Evolutionary conservation across 2,113 vertebrate genomes (phyloP), one percentile per base, ranked within the genome.

Genomic region (Clinocottus analis): DNA sequence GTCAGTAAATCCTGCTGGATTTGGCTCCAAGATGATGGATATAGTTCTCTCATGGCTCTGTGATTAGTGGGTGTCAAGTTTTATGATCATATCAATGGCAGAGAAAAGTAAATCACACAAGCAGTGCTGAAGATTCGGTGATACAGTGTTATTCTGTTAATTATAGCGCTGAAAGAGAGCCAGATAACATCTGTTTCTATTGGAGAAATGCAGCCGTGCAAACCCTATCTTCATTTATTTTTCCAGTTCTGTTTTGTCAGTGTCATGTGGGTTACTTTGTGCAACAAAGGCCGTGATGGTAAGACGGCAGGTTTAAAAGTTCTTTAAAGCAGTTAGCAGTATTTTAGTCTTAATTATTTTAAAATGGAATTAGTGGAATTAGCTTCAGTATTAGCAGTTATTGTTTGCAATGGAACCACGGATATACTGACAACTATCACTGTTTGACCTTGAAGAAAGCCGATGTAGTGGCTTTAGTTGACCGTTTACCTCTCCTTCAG

Each of bases 101-200:
- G 27, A 60, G 53, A 31, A 43, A 61, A 61, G 56, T 43, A 41
- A 35, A 58, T 37, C 11, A 65, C 25, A 25, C 33, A 58, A 67
- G 62, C 29, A 25, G 62, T 21, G 43, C 62, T 55, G 63, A 67
- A 33, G 23, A 33, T 68, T 16, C 23, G 49, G 51, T 65, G 59
- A 66, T 62, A 61, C 69, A 53, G 70, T 55, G 31, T 41, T 61
- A 39, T 39, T 61, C 29, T n/a, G 5, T 61, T 69, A 61, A 77
- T 77, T 39, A 61, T 61, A 51, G 55, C 2, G 12, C 56, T 61
- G 43, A 69, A 16, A 69, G 53, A 65, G 6, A 23, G 23, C 3
- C 12, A 56, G 49, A 21, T 49, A 25, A 12, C 19, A 19, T 47
- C 9, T 47, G 75, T 10, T 60, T 7, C 73, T 43, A 35, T 31